Evolutionary conservation across 2,113 vertebrate species (phyloP).

Genomic region (Athene cunicularia): DNA sequence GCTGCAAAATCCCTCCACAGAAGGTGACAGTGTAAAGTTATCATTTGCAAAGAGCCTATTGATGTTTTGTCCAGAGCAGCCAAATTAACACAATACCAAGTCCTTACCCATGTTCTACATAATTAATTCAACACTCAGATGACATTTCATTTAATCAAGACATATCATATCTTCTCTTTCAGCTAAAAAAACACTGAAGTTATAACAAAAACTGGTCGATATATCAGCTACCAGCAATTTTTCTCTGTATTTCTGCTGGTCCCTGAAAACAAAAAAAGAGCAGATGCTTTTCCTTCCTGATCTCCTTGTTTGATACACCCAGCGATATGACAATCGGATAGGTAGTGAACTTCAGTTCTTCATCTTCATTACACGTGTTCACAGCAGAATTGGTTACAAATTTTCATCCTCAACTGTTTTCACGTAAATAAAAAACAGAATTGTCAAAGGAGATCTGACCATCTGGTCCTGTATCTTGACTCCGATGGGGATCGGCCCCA

Average conservation of each 20-base stretch:
- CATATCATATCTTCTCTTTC: slow-evolving; percentile 58
- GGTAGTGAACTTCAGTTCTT: neutral
- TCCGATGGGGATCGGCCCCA: neutral
- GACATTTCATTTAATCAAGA: slow-evolving; percentile 70
- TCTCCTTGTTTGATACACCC: neutral
- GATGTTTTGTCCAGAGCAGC: neutral
- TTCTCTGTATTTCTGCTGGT: neutral
- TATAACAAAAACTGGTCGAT: slow-evolving; percentile 57
- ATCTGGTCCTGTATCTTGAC: neutral
- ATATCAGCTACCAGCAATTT: slow-evolving; percentile 24
- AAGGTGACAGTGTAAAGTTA: neutral
- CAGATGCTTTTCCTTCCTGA: neutral
- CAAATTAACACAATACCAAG: slow-evolving; percentile 28
- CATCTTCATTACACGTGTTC: neutral
- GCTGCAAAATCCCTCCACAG: neutral
- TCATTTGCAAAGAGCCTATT: neutral
- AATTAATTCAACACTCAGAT: slow-evolving; percentile 60
- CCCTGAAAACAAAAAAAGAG: neutral
- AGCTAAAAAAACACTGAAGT: slow-evolving; percentile 34
- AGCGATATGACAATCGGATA: neutral
- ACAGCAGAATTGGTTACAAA: neutral
- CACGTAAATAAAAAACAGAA: neutral
- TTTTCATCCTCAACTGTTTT: neutral
- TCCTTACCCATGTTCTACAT: neutral
- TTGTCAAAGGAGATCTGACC: neutral